These are phyloP conservation scores for Macropodus opercularis DNA, from an alignment of 2,797 vertebrate species.

Conservation along the genomic window DNA sequence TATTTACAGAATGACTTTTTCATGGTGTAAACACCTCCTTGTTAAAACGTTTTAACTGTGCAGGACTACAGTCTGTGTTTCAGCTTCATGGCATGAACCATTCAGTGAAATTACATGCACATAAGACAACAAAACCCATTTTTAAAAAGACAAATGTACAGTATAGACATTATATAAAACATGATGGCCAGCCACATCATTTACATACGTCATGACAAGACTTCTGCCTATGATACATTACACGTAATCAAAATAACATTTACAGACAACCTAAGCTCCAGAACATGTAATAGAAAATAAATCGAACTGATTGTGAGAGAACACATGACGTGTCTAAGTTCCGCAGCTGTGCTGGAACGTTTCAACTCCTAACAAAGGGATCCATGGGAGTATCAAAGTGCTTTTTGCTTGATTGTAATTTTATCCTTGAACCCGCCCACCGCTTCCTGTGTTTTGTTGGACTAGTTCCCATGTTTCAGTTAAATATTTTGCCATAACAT, in stretches of 20 bases:
- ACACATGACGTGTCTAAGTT: slow-evolving; percentile 3
- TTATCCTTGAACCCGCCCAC: slow-evolving; percentile 27
- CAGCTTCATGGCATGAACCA: slow-evolving; percentile 12
- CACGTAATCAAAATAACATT: slow-evolving; percentile 29
- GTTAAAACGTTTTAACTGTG: no score
- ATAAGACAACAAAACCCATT: slow-evolving; percentile 15
- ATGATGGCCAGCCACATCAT: slow-evolving; percentile 59
- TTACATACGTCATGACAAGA: slow-evolving; percentile 47
- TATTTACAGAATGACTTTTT: not conserved
- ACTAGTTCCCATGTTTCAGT: slow-evolving; percentile 18
- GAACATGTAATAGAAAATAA: slow-evolving; percentile 41
- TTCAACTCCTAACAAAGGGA: slow-evolving; percentile 40
- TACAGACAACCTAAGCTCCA: slow-evolving; percentile 23
- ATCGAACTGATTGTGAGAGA: slow-evolving; percentile 30
- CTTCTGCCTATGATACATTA: slow-evolving; percentile 38
- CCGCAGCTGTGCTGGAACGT: slow-evolving; percentile 17
- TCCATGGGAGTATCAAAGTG: slow-evolving; percentile 72
- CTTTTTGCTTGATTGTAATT: slow-evolving; percentile 65
- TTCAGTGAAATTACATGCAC: slow-evolving; percentile 16
- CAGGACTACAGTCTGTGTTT: not conserved
- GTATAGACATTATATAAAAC: slow-evolving; percentile 55
- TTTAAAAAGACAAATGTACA: slow-evolving; percentile 40
- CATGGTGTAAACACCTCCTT: not conserved
- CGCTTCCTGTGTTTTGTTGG: slow-evolving; percentile 54
- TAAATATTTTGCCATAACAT: not conserved